Evolutionary conservation across 2,113 vertebrate species (phyloP).

Genomic region (Grus americana): DNA sequence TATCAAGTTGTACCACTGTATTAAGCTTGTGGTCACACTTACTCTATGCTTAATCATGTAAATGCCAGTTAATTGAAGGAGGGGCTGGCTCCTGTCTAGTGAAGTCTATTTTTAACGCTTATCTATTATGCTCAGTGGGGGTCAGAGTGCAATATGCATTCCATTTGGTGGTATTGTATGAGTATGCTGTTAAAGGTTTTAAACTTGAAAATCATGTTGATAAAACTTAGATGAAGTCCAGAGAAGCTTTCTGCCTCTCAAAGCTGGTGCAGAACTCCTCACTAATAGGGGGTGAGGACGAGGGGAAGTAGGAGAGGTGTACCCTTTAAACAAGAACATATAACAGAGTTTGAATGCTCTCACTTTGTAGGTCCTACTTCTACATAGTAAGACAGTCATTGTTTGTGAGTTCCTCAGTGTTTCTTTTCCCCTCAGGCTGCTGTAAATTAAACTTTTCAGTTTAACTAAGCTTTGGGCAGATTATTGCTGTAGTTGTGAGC

Average conservation of each 20-base stretch:
- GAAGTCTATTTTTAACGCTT: constrained; percentile 37
- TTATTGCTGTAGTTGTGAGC: constrained; percentile 18
- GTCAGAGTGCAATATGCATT: constrained; percentile 34
- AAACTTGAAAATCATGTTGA: neutral
- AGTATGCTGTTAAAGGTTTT: neutral
- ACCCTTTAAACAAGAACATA: neutral
- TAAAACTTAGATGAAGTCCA: neutral
- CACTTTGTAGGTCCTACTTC: neutral
- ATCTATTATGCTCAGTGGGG: neutral
- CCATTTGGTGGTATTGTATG: neutral
- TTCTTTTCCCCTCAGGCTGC: neutral
- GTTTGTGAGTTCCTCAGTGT: neutral
- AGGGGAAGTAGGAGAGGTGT: neutral
- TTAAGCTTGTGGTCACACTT: neutral
- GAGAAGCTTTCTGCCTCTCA: neutral
- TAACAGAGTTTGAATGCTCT: neutral
- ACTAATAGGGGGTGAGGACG: neutral
- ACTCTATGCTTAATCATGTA: neutral
- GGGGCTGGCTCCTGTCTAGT: constrained; percentile 40
- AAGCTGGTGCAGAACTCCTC: neutral
- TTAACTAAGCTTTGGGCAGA: constrained; percentile 36
- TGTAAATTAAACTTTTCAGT: neutral
- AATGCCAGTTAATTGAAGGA: constrained; percentile 3
- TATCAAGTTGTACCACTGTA: neutral
- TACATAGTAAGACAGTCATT: neutral